Conservation (phyloP, 2,113 vertebrate species). For the Dasyornis broadbenti region DNA sequence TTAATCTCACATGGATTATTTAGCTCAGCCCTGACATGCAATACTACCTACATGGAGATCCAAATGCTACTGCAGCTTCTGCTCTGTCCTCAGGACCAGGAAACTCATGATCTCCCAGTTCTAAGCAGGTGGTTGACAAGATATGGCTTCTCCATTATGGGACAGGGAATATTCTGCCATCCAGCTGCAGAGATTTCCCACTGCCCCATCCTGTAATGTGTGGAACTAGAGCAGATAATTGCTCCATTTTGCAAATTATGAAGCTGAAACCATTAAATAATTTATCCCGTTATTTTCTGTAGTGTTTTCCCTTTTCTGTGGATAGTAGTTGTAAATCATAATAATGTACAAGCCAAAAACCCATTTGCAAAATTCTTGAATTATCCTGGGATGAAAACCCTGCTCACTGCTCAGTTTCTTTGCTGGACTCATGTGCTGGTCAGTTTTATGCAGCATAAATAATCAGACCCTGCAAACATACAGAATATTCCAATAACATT, state of each 20-base stretch:
- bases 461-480: neutral
- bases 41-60: neutral
- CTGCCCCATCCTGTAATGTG: neutral
- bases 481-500: neutral
- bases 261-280: slow-evolving; percentile 8
- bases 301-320: neutral
- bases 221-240: slow-evolving; percentile 30
- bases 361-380: neutral
- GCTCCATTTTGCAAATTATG: slow-evolving; percentile 16
- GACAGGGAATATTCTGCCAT: neutral
- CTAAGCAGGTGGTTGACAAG: neutral
- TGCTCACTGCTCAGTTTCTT: neutral
- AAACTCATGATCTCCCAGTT: neutral
- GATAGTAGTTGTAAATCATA: neutral
- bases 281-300: neutral
- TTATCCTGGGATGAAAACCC: neutral
- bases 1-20: neutral
- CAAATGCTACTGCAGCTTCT: neutral
- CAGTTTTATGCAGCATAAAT: neutral
- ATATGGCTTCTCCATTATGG: neutral
- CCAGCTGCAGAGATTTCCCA: neutral
- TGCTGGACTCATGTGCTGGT: neutral
- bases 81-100: neutral
- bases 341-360: neutral
- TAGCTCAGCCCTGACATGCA: neutral